Evolutionary conservation across 1,140 invertebrate genomes (phyloP).

Genomic region (Magallana angulata): DNA sequence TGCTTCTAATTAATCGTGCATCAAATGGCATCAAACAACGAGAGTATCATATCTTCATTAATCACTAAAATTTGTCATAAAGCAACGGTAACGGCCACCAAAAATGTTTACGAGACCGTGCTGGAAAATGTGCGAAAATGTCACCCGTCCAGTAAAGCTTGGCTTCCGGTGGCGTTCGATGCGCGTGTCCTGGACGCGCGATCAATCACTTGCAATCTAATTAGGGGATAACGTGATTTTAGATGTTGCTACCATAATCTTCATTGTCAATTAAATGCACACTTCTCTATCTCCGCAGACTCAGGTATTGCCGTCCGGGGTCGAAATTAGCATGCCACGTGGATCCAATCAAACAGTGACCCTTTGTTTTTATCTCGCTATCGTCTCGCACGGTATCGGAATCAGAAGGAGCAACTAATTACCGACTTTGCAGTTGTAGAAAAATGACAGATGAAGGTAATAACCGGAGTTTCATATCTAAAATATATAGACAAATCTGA

Average conservation of each 20-base stretch:
- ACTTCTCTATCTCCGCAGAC: conserved; percentile 1
- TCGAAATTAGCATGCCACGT: conserved; percentile 13
- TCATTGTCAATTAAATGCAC: conserved; percentile 32
- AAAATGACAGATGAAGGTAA: not conserved
- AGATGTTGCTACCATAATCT: conserved; percentile 17
- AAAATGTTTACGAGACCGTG: not conserved
- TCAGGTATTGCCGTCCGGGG: conserved; percentile 8
- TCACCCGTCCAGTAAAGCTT: not conserved
- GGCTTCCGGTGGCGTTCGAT: conserved; percentile 24
- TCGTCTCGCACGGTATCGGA: not conserved
- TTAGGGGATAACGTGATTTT: conserved; percentile 36
- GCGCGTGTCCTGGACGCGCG: conserved; percentile 16
- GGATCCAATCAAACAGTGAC: conserved; percentile 16
- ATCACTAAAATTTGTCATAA: conserved; percentile 25
- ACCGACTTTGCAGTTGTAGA: not conserved
- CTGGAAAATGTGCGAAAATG: conserved; percentile 22
- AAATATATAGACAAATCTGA: no score
- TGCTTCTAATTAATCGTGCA: conserved; percentile 27
- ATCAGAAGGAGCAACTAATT: not conserved
- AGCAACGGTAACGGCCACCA: conserved; percentile 16
- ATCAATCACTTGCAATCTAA: conserved; percentile 28
- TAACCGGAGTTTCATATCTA: no score
- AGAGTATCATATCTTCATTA: conserved; percentile 32
- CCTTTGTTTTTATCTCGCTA: not conserved
- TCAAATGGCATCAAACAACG: conserved; percentile 30